Conservation (phyloP, 2,113 vertebrate species). For the Callipepla californica region DNA sequence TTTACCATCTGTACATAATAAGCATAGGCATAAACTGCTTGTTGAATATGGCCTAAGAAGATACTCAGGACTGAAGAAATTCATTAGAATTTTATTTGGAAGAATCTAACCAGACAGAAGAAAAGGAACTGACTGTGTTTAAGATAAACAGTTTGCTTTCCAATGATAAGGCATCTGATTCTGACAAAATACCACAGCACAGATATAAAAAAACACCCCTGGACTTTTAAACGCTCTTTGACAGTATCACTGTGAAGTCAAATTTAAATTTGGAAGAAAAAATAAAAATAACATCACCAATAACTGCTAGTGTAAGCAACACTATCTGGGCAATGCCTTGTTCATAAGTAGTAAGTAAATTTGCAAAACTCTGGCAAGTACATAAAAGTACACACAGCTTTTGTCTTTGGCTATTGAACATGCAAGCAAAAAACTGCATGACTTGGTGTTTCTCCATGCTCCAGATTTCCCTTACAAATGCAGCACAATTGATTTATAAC, state of each 20-base stretch:
- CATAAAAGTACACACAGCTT: not conserved
- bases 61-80: not conserved
- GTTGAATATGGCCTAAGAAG: not conserved
- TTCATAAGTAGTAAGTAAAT: not conserved
- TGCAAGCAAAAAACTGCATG: rapidly evolving
- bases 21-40: not conserved
- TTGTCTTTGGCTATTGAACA: not conserved
- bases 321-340: not conserved
- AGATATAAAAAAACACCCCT: not conserved
- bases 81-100: not conserved
- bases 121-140: not conserved
- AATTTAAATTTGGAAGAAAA: not conserved
- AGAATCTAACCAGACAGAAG: not conserved
- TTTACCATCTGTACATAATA: not conserved
- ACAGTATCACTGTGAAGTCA: not conserved
- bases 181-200: not conserved
- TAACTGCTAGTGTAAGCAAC: not conserved
- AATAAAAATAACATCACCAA: not conserved
- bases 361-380: not conserved
- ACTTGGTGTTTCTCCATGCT: not conserved
- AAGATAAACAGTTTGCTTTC: not conserved
- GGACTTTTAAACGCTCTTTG: not conserved
- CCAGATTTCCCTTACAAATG: not conserved
- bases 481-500: not conserved
- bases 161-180: not conserved